Base-by-base conservation (phyloP, 2,797 vertebrate species). In the Sebastes miniatus region DNA sequence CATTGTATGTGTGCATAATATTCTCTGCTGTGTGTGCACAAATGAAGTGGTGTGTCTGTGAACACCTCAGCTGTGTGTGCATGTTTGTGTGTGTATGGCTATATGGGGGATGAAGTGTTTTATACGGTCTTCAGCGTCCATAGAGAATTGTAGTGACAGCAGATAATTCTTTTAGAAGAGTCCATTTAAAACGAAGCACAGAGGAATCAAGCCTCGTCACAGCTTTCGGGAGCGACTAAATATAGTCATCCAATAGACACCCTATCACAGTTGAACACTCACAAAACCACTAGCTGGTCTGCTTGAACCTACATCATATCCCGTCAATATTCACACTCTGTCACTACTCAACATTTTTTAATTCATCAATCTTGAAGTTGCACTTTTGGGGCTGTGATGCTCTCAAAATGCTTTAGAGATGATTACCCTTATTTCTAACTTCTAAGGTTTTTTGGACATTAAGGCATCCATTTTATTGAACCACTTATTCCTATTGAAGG, bases 81-180 rank as follows among this genome's bases (percentile, higher is more conserved):
- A 18, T 77, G 61, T 76, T 11, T 74, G 16, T 18, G 31, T 69
- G 56, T 68, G 27, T 25, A 25, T 36, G 74, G 22, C 54, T 39
- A 70, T 63, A 64, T 69, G 67, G 27, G 63, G 52, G 70, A 77
- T 85, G 64, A 68, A 70, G 64, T 73, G 81, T 79, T 81, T 90
- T 84, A 83, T 88, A 89, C 22, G 54, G 77, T 88, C 77, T 43
- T 92, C 88, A 91, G 80, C 43, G 59, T 90, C 91, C 89, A 83
- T 86, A 87, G 85, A 92, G 83, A 93, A 92, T 92, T 64, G 69
- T 77, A 86, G 80, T 92, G 92, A 92, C 92, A 91, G 91, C 90
- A 92, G 87, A 92, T 94, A 87, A 92, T 93, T 92, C 80, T 89
- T 89, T 87, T 79, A 88, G 83, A 88, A 75, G 83, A 86, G 89